phyloP scores from a whole-genome alignment of 2,888 invertebrate genomes.

The Macrostomum cliftonense region DNA sequence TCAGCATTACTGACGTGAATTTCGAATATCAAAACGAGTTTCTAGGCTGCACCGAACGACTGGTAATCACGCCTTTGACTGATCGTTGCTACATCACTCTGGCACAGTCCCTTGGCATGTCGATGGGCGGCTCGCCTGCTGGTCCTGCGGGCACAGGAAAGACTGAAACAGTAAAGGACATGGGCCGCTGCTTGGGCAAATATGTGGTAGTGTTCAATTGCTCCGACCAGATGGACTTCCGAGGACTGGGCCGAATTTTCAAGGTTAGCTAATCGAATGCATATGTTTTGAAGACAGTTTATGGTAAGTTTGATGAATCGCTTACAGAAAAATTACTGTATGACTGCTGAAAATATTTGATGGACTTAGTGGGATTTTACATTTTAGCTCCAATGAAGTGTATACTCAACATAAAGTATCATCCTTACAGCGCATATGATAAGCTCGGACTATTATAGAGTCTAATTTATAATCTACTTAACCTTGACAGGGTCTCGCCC shows the following conservation, averaged over 20 bases:
- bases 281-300: no score
- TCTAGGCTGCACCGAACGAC: slow-evolving; percentile 76
- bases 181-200: slow-evolving; percentile 38
- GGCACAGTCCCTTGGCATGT: slow-evolving; percentile 81
- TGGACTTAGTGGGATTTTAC: no score
- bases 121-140: slow-evolving; percentile 88
- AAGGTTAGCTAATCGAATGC: no score
- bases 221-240: slow-evolving; percentile 40
- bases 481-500: slow-evolving; percentile 28
- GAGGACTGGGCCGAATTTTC: slow-evolving; percentile 37
- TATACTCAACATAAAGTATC: no score
- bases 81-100: slow-evolving; percentile 92
- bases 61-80: slow-evolving; percentile 84
- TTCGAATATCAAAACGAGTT: slow-evolving; percentile 92
- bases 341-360: no score
- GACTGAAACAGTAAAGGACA: slow-evolving; percentile 37
- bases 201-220: slow-evolving; percentile 40
- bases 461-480: slow-evolving; percentile 52
- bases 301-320: slow-evolving; percentile 53
- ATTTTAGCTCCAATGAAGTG: no score
- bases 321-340: no score
- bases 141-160: slow-evolving; percentile 82
- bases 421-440: no score
- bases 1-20: slow-evolving; percentile 79
- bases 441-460: no score